Evolutionary conservation across 2,113 vertebrate genomes (phyloP).

Genomic region (Campylorhamphus procurvoides): DNA sequence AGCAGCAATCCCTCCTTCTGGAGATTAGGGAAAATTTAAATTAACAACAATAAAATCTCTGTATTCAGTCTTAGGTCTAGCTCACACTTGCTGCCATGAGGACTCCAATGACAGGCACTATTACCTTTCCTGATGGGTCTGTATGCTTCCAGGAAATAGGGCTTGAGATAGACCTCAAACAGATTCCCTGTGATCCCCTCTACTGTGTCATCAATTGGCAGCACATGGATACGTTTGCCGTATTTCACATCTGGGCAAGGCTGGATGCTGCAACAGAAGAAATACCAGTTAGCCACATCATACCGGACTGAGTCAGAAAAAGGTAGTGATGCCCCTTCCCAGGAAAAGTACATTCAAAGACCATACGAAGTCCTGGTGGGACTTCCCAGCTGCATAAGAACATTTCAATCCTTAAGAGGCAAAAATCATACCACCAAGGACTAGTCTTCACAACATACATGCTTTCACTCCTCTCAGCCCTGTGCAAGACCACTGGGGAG

Average conservation of each 20-base stretch:
- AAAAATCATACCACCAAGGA: neutral
- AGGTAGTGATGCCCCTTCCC: neutral
- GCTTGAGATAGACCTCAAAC: constrained; percentile 98
- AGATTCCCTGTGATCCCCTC: constrained; percentile 98
- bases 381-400: neutral
- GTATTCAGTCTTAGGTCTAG: neutral
- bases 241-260: constrained; percentile 99
- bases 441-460: neutral
- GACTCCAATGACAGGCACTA: neutral
- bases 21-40: neutral
- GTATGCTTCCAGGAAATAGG: constrained; percentile 98
- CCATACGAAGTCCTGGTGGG: neutral
- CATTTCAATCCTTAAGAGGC: neutral
- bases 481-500: neutral
- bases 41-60: neutral
- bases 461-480: neutral
- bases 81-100: neutral
- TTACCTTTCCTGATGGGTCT: constrained; percentile 97
- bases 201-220: constrained; percentile 98
- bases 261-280: constrained; percentile 88
- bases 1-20: neutral
- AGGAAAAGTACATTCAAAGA: neutral
- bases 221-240: constrained; percentile 94
- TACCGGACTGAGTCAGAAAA: neutral
- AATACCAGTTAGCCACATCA: constrained; percentile 28